Evolutionary conservation across 2,797 vertebrate genomes (phyloP).

Genomic region (Lerista edwardsae): DNA sequence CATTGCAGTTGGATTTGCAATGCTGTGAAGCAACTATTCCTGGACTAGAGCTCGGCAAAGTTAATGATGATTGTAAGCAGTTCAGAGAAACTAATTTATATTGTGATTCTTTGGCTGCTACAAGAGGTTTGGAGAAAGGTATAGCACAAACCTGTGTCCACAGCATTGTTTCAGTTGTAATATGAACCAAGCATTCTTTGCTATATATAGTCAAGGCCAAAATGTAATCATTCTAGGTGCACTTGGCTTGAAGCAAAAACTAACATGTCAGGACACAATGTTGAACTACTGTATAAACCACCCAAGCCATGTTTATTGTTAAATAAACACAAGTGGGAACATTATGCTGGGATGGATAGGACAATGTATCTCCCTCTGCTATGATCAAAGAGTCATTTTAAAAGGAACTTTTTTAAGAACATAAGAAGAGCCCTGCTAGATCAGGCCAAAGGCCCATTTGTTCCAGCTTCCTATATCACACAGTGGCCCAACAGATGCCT

Average conservation of each 20-base stretch:
- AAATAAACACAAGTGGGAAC: neutral
- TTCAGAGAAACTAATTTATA: conserved; percentile 60
- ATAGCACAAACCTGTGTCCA: neutral
- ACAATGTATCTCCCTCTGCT: too few species aligned
- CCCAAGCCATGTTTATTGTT: neutral
- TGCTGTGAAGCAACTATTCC: conserved; percentile 61
- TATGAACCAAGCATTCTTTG: conserved; percentile 35
- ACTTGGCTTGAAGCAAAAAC: neutral
- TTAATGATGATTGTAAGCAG: conserved; percentile 58
- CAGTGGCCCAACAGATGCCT: too few species aligned
- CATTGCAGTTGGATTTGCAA: conserved; percentile 61
- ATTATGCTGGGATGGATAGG: too few species aligned
- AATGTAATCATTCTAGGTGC: neutral
- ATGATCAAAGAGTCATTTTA: too few species aligned
- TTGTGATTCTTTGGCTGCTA: conserved; percentile 40
- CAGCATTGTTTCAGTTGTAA: conserved; percentile 23
- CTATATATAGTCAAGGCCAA: conserved; percentile 37
- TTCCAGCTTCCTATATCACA: too few species aligned
- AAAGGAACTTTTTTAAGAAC: too few species aligned
- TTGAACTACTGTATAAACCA: neutral
- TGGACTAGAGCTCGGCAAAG: conserved; percentile 21
- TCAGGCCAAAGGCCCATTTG: too few species aligned
- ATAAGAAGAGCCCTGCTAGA: too few species aligned
- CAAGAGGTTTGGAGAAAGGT: neutral
- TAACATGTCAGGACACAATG: neutral